Base-by-base conservation (phyloP, 1,140 invertebrate genomes). In the Heliothis virescens region DNA sequence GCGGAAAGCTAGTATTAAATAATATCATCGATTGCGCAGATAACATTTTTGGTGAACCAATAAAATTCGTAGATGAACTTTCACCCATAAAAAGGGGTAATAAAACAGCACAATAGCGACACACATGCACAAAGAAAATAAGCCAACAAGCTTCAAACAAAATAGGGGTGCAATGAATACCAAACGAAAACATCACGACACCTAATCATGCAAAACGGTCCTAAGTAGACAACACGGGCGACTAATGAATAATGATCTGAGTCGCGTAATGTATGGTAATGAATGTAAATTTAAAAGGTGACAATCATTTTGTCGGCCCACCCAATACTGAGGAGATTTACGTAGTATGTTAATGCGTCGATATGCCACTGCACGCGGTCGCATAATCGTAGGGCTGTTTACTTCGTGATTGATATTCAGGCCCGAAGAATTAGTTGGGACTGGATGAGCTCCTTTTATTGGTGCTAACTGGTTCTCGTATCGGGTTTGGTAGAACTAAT, bases 251-350 rank as follows among this genome's bases (percentile, higher is more conserved):
- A 85, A 83, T 87, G 84, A 73, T 78, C 75, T 15, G 48, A 29
- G 53, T 48, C 16, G 26, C 53, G 80, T 86, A 89, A 88, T 86
- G 81, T 79, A 91, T 90, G 87, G 79, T 91, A 94, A 94, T 92
- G 83, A 80, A 94, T 94, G 92, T 89, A 92, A 94, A 94, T 93
- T 89, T 92, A 94, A 90, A 91, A 92, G 89, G 92, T 92, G 92
- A 92, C 91, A 92, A 92, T 90, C 85, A 88, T 89, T 74, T 89
- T 87, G 88, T 88, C 80, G 84, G 90, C 80, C 92, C 91, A 91
- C 91, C 92, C 91, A 91, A 91, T 89, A 80, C 82, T 80, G 77
- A 26, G 59, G 80, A 85, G 86, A 90, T 91, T 89, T 87, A 88
- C 80, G 76, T 83, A 82, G 87, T 87, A 92, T 91, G 90, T 83